phyloP scores from a whole-genome alignment of 37 sponge, comb jelly and placozoan genomes.

The Petrosia ficiformis region DNA sequence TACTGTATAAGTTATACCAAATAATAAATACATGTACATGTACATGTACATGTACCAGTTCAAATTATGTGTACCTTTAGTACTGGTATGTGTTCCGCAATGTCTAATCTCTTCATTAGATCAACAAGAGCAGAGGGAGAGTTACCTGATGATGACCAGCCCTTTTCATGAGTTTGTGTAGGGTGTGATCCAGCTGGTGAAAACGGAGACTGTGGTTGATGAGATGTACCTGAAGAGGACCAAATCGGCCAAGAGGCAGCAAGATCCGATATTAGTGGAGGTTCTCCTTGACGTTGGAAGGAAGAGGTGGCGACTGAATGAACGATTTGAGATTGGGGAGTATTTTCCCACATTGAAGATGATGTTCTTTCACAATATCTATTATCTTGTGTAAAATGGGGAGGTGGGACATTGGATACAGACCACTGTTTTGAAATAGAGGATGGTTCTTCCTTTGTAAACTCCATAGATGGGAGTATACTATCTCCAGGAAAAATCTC shows the following conservation, averaged over 20 bases:
- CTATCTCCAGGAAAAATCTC: conserved; percentile 5
- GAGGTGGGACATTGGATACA: not conserved
- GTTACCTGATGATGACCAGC: not conserved
- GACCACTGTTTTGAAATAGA: not conserved
- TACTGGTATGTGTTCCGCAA: conserved; percentile 41
- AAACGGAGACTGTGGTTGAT: conserved; percentile 7
- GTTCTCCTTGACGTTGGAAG: not conserved
- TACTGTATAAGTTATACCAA: too few relatives aligned
- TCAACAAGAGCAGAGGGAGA: conserved; percentile 23
- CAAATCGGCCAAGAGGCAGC: not conserved
- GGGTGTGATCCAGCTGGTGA: not conserved
- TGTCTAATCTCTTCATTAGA: conserved; percentile 60
- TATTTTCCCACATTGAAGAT: not conserved
- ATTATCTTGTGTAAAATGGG: not conserved
- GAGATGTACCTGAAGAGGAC: not conserved
- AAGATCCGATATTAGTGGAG: not conserved
- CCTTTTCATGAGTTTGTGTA: not conserved
- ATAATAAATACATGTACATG: too few relatives aligned
- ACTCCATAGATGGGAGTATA: not conserved
- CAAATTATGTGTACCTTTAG: conserved; percentile 26
- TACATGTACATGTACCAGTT: too few relatives aligned
- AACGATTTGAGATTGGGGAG: not conserved
- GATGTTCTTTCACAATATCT: too few relatives aligned
- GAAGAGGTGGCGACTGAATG: conserved; percentile 1
- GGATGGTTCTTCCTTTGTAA: not conserved